A percentile compares a stretch with the other conserved stretches of the same genome.
These are phyloP conservation scores for Etheostoma cragini DNA, from an alignment of 2,113 vertebrate genomes.

Conservation along the genomic window DNA sequence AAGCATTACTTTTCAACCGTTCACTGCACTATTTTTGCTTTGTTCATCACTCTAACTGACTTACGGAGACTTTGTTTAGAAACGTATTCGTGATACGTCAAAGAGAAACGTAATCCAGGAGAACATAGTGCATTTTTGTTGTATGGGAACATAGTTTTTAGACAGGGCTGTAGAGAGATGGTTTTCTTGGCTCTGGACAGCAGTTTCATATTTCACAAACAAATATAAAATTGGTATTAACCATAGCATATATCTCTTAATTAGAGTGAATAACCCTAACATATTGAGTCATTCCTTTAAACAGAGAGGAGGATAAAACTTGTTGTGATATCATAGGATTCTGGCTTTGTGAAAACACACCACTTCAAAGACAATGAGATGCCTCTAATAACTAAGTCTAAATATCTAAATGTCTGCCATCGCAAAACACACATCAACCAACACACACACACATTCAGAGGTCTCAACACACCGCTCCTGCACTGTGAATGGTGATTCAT, in stretches of 20 bases:
- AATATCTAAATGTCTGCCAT: constrained; percentile 27
- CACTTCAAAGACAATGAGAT: background rate
- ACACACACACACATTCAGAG: background rate
- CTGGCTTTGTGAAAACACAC: background rate
- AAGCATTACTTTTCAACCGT: background rate
- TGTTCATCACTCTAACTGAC: background rate
- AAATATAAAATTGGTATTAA: background rate
- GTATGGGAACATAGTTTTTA: no score
- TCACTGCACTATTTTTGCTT: background rate
- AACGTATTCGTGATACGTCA: no score
- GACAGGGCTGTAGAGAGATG: background rate
- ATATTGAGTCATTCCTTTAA: background rate
- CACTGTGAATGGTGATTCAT: constrained; percentile 60
- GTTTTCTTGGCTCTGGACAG: background rate
- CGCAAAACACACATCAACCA: constrained; percentile 6
- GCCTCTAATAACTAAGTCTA: background rate
- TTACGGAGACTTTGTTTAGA: no score
- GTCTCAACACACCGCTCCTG: constrained; percentile 7
- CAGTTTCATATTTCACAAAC: background rate
- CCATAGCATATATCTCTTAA: background rate
- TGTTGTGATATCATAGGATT: background rate
- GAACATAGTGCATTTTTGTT: no score
- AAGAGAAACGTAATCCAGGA: no score
- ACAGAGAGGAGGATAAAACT: background rate
- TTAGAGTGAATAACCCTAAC: background rate